phyloP scores from a whole-genome alignment of 1,140 invertebrate genomes.

The Platorchestia sp. region DNA sequence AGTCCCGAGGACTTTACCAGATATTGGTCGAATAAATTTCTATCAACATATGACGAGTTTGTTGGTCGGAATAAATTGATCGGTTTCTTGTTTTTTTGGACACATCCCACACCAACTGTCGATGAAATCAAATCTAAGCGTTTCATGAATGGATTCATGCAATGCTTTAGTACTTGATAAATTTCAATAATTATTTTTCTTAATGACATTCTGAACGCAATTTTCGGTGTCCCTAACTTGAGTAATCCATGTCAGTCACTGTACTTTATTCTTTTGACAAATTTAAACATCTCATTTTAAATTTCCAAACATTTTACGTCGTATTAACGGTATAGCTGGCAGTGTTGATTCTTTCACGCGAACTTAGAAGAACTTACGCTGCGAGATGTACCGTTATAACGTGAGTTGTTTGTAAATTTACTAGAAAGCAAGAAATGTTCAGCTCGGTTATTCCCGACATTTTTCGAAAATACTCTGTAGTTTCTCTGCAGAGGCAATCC shows the following conservation, averaged over 20 bases:
- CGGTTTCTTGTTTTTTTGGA: background rate
- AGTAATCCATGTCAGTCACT: no score
- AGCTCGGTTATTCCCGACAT: background rate
- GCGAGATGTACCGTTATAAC: no score
- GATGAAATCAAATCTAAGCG: background rate
- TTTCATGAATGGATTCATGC: background rate
- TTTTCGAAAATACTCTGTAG: background rate
- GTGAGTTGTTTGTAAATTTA: no score
- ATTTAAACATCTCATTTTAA: background rate
- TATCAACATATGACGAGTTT: background rate
- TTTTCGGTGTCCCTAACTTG: background rate
- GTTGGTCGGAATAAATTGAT: background rate
- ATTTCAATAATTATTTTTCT: background rate
- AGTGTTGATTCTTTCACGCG: no score
- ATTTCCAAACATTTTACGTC: no score
- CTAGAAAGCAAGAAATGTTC: background rate
- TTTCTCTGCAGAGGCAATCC: background rate
- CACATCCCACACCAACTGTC: background rate
- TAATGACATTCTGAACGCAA: background rate
- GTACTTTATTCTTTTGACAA: background rate
- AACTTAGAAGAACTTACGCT: no score
- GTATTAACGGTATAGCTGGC: no score
- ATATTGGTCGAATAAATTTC: background rate
- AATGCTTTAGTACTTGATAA: background rate
- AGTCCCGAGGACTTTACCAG: background rate